Conservation (phyloP, 30 jellyfish, hydroid and myxozoan genomes). For the Nemopilema nomurai region DNA sequence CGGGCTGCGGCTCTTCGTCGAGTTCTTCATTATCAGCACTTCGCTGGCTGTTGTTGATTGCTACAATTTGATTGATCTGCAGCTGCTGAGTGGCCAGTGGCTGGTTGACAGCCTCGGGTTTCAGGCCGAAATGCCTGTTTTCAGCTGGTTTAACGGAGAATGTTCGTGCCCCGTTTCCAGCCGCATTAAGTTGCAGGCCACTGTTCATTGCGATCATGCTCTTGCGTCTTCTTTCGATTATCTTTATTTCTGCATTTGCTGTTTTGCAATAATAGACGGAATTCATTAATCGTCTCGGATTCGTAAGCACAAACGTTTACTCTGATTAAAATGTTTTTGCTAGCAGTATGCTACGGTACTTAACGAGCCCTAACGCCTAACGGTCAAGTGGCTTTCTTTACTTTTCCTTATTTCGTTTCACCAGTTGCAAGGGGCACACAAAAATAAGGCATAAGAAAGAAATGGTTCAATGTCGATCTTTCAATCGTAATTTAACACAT, state of each 20-base stretch:
- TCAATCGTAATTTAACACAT: too few relatives aligned
- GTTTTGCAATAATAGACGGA: too few relatives aligned
- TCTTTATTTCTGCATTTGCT: constrained; percentile 51
- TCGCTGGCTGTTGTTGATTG: neutral
- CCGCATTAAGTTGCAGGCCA: constrained; percentile 9
- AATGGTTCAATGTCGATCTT: too few relatives aligned
- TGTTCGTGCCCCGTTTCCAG: neutral
- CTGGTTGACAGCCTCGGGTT: constrained; percentile 19
- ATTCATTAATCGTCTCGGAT: too few relatives aligned
- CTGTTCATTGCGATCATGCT: constrained; percentile 36
- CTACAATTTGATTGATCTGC: neutral
- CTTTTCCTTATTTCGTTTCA: too few relatives aligned
- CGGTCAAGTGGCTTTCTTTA: too few relatives aligned
- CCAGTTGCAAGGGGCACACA: too few relatives aligned
- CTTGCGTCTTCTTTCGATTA: constrained; percentile 19
- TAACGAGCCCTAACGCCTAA: too few relatives aligned
- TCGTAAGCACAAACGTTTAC: too few relatives aligned
- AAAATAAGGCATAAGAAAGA: too few relatives aligned
- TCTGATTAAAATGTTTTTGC: too few relatives aligned
- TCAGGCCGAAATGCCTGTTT: constrained; percentile 19
- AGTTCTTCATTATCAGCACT: neutral
- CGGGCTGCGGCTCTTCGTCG: constrained; percentile 10
- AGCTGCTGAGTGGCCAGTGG: constrained; percentile 6
- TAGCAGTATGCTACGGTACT: too few relatives aligned
- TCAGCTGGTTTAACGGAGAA: neutral